Evolutionary conservation across 2,113 vertebrate species (phyloP).

Genomic region (Xerus inauris): DNA sequence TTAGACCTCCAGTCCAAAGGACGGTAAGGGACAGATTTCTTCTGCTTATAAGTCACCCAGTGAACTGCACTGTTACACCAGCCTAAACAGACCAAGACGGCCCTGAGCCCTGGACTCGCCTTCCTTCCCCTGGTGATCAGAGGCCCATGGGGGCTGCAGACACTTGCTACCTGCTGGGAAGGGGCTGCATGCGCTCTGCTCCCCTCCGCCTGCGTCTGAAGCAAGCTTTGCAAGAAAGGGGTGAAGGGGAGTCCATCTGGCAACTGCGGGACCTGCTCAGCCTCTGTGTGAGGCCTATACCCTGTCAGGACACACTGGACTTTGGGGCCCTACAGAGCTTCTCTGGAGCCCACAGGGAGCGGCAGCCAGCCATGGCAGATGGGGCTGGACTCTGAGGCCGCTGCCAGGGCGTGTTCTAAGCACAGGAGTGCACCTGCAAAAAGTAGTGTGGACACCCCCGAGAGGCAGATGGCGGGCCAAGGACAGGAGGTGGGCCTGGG

Average conservation of each 20-base stretch:
- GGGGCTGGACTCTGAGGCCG: too few species aligned
- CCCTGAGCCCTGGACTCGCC: background rate
- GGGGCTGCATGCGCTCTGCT: accelerated
- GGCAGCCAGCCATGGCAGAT: background rate
- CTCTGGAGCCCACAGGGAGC: background rate
- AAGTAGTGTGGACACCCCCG: too few species aligned
- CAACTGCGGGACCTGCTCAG: background rate
- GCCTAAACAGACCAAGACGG: background rate
- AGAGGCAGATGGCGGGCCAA: too few species aligned
- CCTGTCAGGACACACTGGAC: accelerated
- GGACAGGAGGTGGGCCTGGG: too few species aligned
- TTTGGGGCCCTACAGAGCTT: accelerated
- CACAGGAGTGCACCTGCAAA: too few species aligned
- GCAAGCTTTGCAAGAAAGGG: background rate
- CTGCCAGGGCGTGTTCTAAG: too few species aligned
- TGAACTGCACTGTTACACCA: background rate
- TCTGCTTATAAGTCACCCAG: background rate
- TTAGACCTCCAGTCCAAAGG: background rate
- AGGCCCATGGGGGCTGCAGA: background rate
- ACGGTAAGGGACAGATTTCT: too few species aligned
- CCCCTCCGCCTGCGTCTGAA: background rate
- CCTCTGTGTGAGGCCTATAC: accelerated
- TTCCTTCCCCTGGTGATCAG: background rate
- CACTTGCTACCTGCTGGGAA: background rate
- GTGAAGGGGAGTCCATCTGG: too few species aligned